Percentiles rank a stretch among this genome's conserved stretches.
Evolutionary conservation across 2,113 vertebrate genomes (phyloP).

Genomic region (Tragulus kanchil): DNA sequence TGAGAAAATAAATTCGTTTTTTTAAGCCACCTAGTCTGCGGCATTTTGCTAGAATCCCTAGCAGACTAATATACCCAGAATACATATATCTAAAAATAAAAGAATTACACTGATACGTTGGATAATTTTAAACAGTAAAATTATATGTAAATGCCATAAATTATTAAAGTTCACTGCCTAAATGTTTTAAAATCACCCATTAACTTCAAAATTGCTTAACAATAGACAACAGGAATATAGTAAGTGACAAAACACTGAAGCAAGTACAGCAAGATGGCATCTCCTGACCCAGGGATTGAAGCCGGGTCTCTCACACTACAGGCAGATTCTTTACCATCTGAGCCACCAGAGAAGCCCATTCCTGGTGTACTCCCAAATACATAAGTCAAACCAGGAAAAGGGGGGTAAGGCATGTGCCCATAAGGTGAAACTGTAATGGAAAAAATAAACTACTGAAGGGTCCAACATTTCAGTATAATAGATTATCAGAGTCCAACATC

Average conservation of each 20-base stretch:
- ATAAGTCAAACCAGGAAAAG: background rate
- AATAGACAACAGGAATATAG: background rate
- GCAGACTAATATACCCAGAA: background rate
- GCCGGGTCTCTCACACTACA: too few species aligned
- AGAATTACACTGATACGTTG: background rate
- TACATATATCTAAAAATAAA: conserved; percentile 15
- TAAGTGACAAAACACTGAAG: conserved; percentile 14
- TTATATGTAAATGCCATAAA: background rate
- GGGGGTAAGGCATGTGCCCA: background rate
- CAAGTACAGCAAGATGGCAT: background rate
- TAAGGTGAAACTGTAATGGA: background rate
- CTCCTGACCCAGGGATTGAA: too few species aligned
- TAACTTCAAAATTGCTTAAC: conserved; percentile 43
- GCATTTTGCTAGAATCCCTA: background rate
- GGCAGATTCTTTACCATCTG: too few species aligned
- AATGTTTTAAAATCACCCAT: conserved; percentile 6
- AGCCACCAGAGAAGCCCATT: background rate
- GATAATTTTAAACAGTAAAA: conserved; percentile 16
- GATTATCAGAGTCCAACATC: background rate
- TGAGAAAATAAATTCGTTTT: background rate
- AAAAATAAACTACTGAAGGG: conserved; percentile 8
- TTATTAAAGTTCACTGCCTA: background rate
- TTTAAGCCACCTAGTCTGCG: background rate
- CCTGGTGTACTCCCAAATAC: background rate
- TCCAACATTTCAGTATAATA: background rate